Evolutionary conservation across 2,888 invertebrate species (phyloP).

Genomic region (Schizaphis graminum): DNA sequence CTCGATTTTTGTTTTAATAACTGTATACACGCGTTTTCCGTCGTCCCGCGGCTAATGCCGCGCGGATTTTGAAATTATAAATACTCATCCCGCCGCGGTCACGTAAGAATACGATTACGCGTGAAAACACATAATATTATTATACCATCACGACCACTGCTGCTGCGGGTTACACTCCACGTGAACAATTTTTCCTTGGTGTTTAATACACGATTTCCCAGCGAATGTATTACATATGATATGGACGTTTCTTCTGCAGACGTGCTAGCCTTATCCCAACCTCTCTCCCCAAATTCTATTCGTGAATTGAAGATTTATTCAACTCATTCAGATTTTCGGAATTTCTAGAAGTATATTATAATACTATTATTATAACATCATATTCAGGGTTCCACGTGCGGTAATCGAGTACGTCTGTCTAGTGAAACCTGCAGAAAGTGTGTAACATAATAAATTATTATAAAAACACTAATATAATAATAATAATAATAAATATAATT

Average conservation of each 20-base stretch:
- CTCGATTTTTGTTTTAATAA: conserved; percentile 49
- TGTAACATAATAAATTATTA: not conserved
- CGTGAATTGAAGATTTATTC: not conserved
- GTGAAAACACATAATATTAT: not conserved
- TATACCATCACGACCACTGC: not conserved
- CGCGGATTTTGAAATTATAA: not conserved
- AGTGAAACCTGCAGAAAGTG: not conserved
- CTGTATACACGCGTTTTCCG: conserved; percentile 20
- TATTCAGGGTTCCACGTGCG: not conserved
- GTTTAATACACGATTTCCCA: not conserved
- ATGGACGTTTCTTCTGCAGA: not conserved
- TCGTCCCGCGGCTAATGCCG: not conserved
- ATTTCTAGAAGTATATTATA: not conserved
- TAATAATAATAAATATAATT: not conserved
- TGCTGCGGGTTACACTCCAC: not conserved
- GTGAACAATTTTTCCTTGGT: not conserved
- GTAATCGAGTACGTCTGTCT: not conserved
- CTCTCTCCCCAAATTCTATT: not conserved
- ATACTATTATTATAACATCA: not conserved
- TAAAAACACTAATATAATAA: conserved; percentile 1
- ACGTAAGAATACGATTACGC: not conserved
- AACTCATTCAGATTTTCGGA: not conserved
- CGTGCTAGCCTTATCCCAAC: not conserved
- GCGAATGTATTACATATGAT: not conserved
- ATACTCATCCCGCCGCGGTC: not conserved